Evolutionary conservation across 1,140 invertebrate species (phyloP).

Genomic region (Drosophila arawakana): DNA sequence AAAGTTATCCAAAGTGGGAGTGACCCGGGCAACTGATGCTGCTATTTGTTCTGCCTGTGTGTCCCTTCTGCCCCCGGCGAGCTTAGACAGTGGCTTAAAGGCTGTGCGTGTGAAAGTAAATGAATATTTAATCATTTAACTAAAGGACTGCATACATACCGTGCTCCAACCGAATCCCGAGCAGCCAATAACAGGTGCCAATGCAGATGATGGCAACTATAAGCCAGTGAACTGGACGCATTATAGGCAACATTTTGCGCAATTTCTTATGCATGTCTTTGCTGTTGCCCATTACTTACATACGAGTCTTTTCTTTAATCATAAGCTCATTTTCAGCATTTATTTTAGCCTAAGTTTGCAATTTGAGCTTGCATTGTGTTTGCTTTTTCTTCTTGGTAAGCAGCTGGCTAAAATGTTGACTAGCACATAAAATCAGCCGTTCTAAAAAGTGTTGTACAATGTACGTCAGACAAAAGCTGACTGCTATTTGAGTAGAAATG

Average conservation of each 20-base stretch:
- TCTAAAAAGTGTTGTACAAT: conserved; percentile 2
- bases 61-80: conserved; percentile 12
- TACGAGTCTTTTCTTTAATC: conserved; percentile 10
- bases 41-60: conserved; percentile 12
- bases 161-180: conserved; percentile 59
- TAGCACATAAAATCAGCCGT: conserved; percentile 36
- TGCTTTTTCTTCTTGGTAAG: conserved; percentile 29
- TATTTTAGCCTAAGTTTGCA: conserved; percentile 38
- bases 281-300: conserved; percentile 4
- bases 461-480: not conserved
- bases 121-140: not conserved
- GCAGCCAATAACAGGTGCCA: conserved; percentile 69
- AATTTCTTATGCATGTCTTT: conserved; percentile 61
- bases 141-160: conserved; percentile 26
- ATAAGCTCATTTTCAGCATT: conserved; percentile 40
- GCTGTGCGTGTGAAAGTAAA: conserved; percentile 18
- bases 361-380: conserved; percentile 40
- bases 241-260: conserved; percentile 64
- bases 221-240: conserved; percentile 68
- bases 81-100: conserved; percentile 58
- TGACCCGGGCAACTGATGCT: not conserved
- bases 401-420: conserved; percentile 26
- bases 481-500: not conserved
- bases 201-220: conserved; percentile 50
- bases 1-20: conserved; percentile 52